Base-by-base conservation (phyloP, 2,113 vertebrate species). In the Canis aureus region DNA sequence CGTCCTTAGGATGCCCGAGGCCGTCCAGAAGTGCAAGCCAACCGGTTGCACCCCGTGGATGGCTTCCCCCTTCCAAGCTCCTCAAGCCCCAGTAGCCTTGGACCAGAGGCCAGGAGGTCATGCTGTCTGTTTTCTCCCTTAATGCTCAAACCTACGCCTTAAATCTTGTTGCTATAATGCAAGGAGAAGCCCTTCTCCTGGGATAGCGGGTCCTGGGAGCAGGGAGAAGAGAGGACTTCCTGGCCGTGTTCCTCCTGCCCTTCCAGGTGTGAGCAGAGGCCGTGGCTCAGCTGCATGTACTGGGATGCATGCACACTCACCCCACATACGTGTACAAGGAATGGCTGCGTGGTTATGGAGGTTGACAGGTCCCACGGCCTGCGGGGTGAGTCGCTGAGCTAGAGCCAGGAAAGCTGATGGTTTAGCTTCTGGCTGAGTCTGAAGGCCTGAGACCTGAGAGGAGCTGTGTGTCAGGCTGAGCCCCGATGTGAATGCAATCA, bases 11-110 rank as follows among this genome's bases (percentile, higher is more conserved):
- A 12, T 59, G 57, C 79, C 64, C 51, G n/a, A 91, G 35, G 49
- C 71, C 49, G 32, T 13, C 23, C 17, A 53, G 57, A 82, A 38
- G 12, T 43, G 43, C 43, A 43, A 49, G 32, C 49, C 15, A 16
- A n/a, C 23, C 9, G 12, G 9, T n/a, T 32, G 69, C 3, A 62
- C 17, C 35, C 1, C 2, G 5, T 32, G 19, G 27, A 53, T 0
- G 10, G 35, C 55, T 76, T 87, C 25, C 81, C 69, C 76, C 67
- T 86, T 67, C 53, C 53, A n/a, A 22, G 43, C 80, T 49, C 15
- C 49, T 78, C 25, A 69, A 17, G 17, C 23, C 29, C 67, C 16
- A 67, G 29, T 17, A 55, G 53, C 15, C n/a, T 94, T 9, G 57
- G 29, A 57, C 25, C 17, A 29, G 13, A 80, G 3, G 29, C 43